phyloP scores from a whole-genome alignment of 2,797 vertebrate genomes.

The Tiaroga cobitis region DNA sequence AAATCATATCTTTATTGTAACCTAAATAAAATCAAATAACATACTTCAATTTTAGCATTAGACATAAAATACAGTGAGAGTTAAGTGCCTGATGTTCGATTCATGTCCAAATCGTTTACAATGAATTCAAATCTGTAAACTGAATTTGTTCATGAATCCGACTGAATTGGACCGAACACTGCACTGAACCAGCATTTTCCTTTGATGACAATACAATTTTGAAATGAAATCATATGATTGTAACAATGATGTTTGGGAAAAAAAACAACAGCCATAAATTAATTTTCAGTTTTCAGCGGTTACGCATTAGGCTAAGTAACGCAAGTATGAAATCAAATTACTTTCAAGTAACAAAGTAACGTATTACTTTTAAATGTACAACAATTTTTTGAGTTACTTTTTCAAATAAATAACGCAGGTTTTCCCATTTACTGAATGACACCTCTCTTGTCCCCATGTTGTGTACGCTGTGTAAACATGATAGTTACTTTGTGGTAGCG shows the following conservation, averaged over 20 bases:
- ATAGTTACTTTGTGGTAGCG: not conserved
- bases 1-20: not conserved
- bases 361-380: not conserved
- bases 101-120: not conserved
- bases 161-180: not conserved
- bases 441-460: not conserved
- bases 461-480: not conserved
- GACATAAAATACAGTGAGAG: no score
- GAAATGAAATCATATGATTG: not conserved
- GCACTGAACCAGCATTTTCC: not conserved
- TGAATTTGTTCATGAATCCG: not conserved
- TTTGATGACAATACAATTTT: not conserved
- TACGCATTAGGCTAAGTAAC: not conserved
- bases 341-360: not conserved
- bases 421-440: not conserved
- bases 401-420: not conserved
- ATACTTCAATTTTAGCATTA: not conserved
- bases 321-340: not conserved
- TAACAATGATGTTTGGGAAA: not conserved
- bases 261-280: not conserved
- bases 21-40: not conserved
- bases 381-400: not conserved
- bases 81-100: not conserved
- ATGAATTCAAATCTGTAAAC: not conserved
- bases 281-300: not conserved